Evolutionary conservation across 2,888 invertebrate genomes (phyloP).

Genomic region (Agonum fuliginosum): DNA sequence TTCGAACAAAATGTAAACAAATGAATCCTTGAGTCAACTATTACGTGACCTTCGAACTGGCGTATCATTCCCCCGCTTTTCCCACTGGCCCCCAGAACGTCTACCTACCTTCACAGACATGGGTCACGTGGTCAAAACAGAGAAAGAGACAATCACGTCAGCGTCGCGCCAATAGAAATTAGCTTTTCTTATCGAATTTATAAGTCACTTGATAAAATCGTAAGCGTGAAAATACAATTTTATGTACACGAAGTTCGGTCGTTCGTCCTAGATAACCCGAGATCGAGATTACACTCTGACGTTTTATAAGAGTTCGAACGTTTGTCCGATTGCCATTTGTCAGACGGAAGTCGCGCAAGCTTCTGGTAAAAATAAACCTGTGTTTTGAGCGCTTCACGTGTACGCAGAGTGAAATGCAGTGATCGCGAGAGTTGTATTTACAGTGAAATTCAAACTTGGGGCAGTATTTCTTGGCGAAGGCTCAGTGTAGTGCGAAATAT

Average conservation of each 20-base stretch:
- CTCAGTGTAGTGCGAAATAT: conserved; percentile 15
- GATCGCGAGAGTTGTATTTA: conserved; percentile 17
- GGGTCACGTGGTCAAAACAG: conserved; percentile 24
- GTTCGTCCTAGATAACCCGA: conserved; percentile 47
- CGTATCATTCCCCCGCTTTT: conserved; percentile 6
- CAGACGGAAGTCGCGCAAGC: conserved; percentile 22
- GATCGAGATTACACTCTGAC: conserved; percentile 12
- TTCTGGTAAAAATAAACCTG: conserved; percentile 32
- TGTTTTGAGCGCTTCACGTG: conserved; percentile 24
- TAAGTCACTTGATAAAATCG: conserved; percentile 23
- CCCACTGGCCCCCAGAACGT: neutral
- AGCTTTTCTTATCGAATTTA: conserved; percentile 42
- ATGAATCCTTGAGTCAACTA: conserved; percentile 31
- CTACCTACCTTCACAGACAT: conserved; percentile 7
- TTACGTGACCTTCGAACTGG: conserved; percentile 24
- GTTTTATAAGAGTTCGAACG: conserved; percentile 18
- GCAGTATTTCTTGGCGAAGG: conserved; percentile 16
- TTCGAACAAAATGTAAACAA: conserved; percentile 9
- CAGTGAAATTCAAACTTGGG: neutral
- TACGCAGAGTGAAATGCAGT: conserved; percentile 14
- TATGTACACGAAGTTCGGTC: conserved; percentile 30
- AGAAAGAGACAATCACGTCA: neutral
- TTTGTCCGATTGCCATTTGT: conserved; percentile 45
- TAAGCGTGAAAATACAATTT: conserved; percentile 16
- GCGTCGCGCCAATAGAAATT: conserved; percentile 31